Evolutionary conservation across 2,888 invertebrate genomes (phyloP).

Genomic region (Timema cristinae): DNA sequence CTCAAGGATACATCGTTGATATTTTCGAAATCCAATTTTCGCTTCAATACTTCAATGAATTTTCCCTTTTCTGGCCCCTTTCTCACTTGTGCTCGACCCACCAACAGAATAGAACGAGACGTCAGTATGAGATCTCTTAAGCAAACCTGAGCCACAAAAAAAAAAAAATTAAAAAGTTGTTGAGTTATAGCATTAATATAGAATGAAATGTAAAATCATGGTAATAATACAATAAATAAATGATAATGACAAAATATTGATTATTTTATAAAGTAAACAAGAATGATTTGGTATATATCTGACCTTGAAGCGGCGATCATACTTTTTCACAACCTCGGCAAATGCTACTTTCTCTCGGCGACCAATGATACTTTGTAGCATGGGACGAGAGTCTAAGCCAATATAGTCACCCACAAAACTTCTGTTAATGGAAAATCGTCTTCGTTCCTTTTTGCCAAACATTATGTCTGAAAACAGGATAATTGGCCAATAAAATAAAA

Average conservation of each 20-base stretch:
- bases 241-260: slow-evolving; percentile 57
- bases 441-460: slow-evolving; percentile 57
- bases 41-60: slow-evolving; percentile 55
- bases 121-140: slow-evolving; percentile 58
- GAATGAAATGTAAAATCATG: neutral
- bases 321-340: slow-evolving; percentile 61
- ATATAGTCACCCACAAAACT: slow-evolving; percentile 67
- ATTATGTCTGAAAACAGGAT: slow-evolving; percentile 39
- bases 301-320: slow-evolving; percentile 62
- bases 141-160: slow-evolving; percentile 4
- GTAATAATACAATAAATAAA: slow-evolving; percentile 27
- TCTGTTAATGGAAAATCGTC: slow-evolving; percentile 58
- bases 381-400: slow-evolving; percentile 58
- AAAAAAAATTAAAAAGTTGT: neutral
- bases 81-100: slow-evolving; percentile 60
- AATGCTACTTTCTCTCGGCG: slow-evolving; percentile 61
- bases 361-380: slow-evolving; percentile 54
- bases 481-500: neutral
- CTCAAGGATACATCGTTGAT: slow-evolving; percentile 53
- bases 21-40: slow-evolving; percentile 53
- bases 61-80: slow-evolving; percentile 60
- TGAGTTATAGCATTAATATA: neutral
- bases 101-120: slow-evolving; percentile 53
- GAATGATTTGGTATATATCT: slow-evolving; percentile 1
- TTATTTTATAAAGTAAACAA: no score